Evolutionary conservation across 2,888 invertebrate species (phyloP), one percentile per base, ranked within the genome.

Genomic region (Zhuqinia jingwanae): DNA sequence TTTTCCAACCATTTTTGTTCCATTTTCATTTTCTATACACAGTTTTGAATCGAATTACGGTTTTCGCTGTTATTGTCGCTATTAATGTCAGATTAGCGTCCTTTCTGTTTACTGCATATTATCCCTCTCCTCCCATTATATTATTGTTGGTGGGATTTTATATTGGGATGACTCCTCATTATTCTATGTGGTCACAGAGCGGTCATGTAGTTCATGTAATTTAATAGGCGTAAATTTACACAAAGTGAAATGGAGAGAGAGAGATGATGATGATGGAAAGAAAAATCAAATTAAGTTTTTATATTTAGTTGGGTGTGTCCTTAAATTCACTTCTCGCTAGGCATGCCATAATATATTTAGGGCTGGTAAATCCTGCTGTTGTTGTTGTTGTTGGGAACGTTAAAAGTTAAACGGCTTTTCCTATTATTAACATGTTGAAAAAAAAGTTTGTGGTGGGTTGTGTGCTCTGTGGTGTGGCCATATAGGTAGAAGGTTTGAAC

Each of bases 231-330:
- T 27, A 75, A 79, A 60, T 15, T 27, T 60, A 60, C 27, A n/a
- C 30, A 30, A 27, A 36, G 36, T 36, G 36, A 36, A 36, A 36
- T 36, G 36, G 36, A 36, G 36, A 36, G 36, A 36, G 36, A 36
- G 36, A 15, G 27, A 30, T 30, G 30, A 27, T 36, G 15, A 22
- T 68, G 47, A 68, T 56, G 58, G 53, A 76, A 76, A 56, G 27
- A 58, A 53, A 56, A n/a, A 30, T 25, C 60, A 81, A 81, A 70
- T 68, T 42, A 70, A 68, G 27, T 82, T 73, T 73, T 60, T 65
- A 17, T 20, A 25, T 60, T 17, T 75, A 63, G n/a, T 70, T 63
- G 83, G 83, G 83, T 83, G 83, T 83, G 83, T 83, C 83, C 68
- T 70, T 36, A 5, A 78, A 25, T 78, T 50, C 27, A 60, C 27